Base-by-base conservation (phyloP, 2,113 vertebrate genomes). In the Bos indicus region DNA sequence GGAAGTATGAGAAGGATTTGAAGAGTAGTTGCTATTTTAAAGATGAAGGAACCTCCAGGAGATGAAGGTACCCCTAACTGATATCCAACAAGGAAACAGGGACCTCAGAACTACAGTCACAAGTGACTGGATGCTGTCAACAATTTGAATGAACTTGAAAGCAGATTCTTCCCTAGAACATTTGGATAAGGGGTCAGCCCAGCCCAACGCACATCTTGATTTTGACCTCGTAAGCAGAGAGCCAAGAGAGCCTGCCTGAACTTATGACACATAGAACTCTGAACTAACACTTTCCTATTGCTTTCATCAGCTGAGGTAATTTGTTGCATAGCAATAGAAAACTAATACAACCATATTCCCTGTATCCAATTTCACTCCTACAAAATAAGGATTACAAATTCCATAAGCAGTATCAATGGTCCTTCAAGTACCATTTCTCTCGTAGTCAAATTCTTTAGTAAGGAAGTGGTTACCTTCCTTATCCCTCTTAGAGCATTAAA, bases 241-340 rank as follows among this genome's bases (percentile, higher is more conserved):
- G 54, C 17, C 33, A 12, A 25, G 2, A 1, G 19, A 92, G 54
- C 43, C 30, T 81, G 84, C 9, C 40, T 23, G 23, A 17, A 60
- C 59, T 33, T 88, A 74, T 77, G 62, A 89, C 25, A 23, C 56
- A 51, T 0, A 80, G 26, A 83, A 56, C 4, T 91, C 17, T 81
- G 25, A 89, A 85, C 54, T 23, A 59, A 74, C 17, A 82, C 28
- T 13, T 67, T 25, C n/a, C 7, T 83, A 5, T 59, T 60, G 16
- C 7, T 81, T 62, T 78, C 60, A 51, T 80, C 85, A 86, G 52
- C 59, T 48, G 5, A n/a, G 46, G 15, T 90, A 56, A 80, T 52
- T 67, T 96, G 26, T 56, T 91, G 91, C 33, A 91, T 2, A 60
- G 43, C 48, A 94, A 56, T 17, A 96, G n/a, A 93, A 96, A 96